Base-by-base conservation (phyloP, 2,113 vertebrate genomes). In the Sinocyclocheilus anshuiensis region DNA sequence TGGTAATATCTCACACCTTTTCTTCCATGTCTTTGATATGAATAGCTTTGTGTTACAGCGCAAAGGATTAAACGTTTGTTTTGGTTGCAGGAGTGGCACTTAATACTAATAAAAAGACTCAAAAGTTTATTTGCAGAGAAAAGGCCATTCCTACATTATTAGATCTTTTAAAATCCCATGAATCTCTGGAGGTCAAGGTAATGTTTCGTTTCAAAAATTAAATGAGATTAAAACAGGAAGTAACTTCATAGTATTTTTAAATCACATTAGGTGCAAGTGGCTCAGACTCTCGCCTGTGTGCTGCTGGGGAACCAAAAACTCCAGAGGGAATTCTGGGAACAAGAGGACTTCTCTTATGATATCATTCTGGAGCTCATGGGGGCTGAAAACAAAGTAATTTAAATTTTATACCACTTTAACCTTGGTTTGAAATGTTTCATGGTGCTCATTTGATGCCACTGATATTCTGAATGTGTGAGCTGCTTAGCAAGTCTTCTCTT, bases 241-340 rank as follows among this genome's bases (percentile, higher is more conserved):
- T 61, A 5, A 59, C 20, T 48, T 74, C 13, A 69, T 39, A 13
- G 55, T 22, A 24, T 67, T 36, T 53, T 6, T 59, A 15, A n/a
- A 69, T 42, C 33, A 7, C 18, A 10, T 24, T 90, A 96, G 95
- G 94, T 95, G 78, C 93, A 94, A 92, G 94, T 93, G 65, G 93
- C 92, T 71, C 93, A 94, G 89, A 93, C 93, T 20, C 89, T 95
- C 86, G 95, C 94, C 50, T 95, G 93, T 84, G 92, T 95, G 76
- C 90, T 95, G 76, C 82, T 95, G 75, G 88, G 91, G 65, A 96
- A 96, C 89, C 79, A 87, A 4, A 42, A 77, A 11, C 79, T 96
- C 29, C 94, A 94, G 76, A 87, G 77, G 5, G 81, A 87, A 22
- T 90, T 96, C 77, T 92, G 92, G 75, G 86, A 93, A 42, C 83